Evolutionary conservation across 2,113 vertebrate genomes (phyloP).

Genomic region (Ascaphus truei): DNA sequence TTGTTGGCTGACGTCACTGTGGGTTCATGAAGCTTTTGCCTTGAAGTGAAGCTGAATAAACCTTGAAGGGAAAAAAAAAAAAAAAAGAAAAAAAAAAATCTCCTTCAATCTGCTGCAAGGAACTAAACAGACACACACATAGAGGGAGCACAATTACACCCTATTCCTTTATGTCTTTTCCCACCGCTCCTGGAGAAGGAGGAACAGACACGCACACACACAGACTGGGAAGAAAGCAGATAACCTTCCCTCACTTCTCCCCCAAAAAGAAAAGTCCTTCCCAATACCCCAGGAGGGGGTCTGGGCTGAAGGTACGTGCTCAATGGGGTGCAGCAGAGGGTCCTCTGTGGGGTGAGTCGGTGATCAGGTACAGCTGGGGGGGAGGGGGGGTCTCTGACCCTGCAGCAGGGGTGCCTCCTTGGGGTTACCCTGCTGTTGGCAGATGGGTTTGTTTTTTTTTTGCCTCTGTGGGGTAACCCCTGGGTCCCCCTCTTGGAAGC

Average conservation of each 20-base stretch:
- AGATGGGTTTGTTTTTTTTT: too few relatives aligned
- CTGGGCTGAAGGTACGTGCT: conserved; percentile 54
- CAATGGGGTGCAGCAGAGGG: background rate
- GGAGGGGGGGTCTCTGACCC: conserved; percentile 32
- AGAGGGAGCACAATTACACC: conserved; percentile 44
- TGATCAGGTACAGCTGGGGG: conserved; percentile 31
- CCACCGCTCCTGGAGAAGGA: conserved; percentile 39
- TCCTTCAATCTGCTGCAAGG: conserved; percentile 81
- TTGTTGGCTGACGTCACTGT: conserved; percentile 86
- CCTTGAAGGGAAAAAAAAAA: too few relatives aligned
- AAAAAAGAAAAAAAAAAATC: too few relatives aligned
- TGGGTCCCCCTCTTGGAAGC: too few relatives aligned
- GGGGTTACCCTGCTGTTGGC: too few relatives aligned
- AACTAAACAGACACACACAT: conserved; percentile 55
- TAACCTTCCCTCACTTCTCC: conserved; percentile 37
- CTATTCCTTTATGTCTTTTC: conserved; percentile 47
- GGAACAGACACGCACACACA: conserved; percentile 16
- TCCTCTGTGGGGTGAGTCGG: conserved; percentile 39
- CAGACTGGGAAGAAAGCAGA: conserved; percentile 37
- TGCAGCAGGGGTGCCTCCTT: background rate
- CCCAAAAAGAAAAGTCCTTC: background rate
- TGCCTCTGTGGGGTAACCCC: too few relatives aligned
- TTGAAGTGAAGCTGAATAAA: conserved; percentile 89
- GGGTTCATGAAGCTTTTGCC: conserved; percentile 70
- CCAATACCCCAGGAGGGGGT: background rate